A percentile compares a stretch with the other conserved stretches of the same genome.
Evolutionary conservation across 2,113 vertebrate species (phyloP).

Genomic region (Anser cygnoides): DNA sequence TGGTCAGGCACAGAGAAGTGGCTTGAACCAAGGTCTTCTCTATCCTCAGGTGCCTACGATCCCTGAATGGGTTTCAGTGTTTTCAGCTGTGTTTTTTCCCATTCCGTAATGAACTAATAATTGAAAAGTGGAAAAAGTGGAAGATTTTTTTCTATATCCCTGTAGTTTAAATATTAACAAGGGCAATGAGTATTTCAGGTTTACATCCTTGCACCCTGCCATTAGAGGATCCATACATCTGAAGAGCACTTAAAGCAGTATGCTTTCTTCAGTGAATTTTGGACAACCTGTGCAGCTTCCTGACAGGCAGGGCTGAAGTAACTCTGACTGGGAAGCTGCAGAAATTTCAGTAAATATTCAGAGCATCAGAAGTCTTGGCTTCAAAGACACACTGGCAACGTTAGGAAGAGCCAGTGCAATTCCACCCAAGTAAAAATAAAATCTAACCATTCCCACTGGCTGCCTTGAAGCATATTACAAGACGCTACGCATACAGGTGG

Average conservation of each 20-base stretch:
- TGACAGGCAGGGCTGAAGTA: not conserved
- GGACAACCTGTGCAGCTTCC: not conserved
- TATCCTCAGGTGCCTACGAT: not conserved
- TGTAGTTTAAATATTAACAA: not conserved
- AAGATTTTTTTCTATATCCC: not conserved
- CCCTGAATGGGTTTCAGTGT: not conserved
- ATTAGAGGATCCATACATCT: not conserved
- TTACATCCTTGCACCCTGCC: not conserved
- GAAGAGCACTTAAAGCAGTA: not conserved
- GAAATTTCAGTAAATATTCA: not conserved
- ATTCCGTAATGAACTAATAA: not conserved
- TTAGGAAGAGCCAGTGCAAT: not conserved
- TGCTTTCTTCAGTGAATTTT: not conserved
- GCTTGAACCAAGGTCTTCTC: not conserved
- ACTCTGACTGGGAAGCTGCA: not conserved
- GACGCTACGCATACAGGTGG: no score
- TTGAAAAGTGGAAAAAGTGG: not conserved
- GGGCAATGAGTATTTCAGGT: not conserved
- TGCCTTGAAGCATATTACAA: not conserved
- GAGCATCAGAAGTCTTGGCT: not conserved
- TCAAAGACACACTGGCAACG: not conserved
- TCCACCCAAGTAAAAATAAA: not conserved
- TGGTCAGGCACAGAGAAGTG: not conserved
- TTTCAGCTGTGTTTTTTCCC: not conserved
- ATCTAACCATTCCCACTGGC: not conserved